Evolutionary conservation across 2,797 vertebrate genomes (phyloP), one percentile per base, ranked within the genome.

Genomic region (Danio aesculapii): DNA sequence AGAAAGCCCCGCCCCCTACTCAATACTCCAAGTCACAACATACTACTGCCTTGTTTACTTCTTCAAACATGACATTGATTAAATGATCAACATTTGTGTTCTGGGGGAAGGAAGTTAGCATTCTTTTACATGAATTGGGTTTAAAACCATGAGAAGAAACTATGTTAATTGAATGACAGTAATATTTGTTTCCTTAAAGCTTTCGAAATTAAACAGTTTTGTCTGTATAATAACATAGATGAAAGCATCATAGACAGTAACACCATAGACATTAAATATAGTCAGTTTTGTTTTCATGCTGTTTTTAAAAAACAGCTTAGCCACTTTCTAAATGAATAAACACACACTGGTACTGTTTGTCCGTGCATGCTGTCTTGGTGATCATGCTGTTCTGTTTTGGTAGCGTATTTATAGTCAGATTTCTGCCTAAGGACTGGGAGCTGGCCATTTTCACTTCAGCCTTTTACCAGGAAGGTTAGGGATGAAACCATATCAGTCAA

Each of bases 341-440:
- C 44, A 77, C 17, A 57, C 8, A 46, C 39, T 62, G 12, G 21
- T 59, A 62, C 58, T 79, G 17, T 47, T 63, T 67, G 58, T 63
- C 17, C 49, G 46, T 52, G 75, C 39, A 21, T 46, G 46, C 5
- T 8, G 50, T 39, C 50, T 52, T 77, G 30, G 49, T 39, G 79
- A 75, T 68, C 17, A 69, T 49, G 74, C 72, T 85, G 74, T 83
- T 78, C 68, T 77, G 75, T 67, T 77, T 58, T 67, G 63, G 67
- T 58, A 68, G 41, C 75, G 84, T 83, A 79, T 84, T 72, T 83
- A 83, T 66, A 78, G 84, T 58, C 30, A 66, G 75, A 79, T 88
- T 79, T 57, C 52, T 52, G 63, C 55, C 62, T 64, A 61, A 75
- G 66, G 57, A 19, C 55, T 69, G 57, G 62, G 68, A 70, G 39